These are phyloP conservation scores for Thereuonema tuberculata DNA, from an alignment of 1,140 invertebrate genomes.

Conservation along the genomic window DNA sequence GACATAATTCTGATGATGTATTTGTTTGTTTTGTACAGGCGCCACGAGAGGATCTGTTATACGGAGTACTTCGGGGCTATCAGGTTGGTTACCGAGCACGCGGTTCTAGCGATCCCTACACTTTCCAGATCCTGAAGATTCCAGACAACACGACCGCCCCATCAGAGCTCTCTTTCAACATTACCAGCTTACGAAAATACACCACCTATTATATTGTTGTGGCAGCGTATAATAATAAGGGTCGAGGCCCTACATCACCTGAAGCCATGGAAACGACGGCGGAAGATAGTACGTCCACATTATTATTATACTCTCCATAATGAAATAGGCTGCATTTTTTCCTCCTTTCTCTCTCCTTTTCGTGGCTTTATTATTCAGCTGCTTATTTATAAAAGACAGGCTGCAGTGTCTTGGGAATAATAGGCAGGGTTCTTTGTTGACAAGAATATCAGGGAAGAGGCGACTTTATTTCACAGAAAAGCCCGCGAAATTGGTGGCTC, in stretches of 20 bases:
- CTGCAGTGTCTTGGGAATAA: not conserved
- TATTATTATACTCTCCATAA: no score
- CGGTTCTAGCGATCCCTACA: conserved; percentile 73
- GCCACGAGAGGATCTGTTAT: conserved; percentile 74
- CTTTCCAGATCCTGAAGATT: conserved; percentile 77
- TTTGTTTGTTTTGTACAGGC: no score
- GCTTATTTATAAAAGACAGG: not conserved
- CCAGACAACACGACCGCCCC: conserved; percentile 1
- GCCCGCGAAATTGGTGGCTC: no score
- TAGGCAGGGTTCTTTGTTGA: not conserved
- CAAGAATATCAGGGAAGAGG: no score
- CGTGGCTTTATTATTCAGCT: no score
- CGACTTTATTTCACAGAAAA: no score
- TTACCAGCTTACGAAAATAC: conserved; percentile 55
- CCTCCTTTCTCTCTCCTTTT: no score
- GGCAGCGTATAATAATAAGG: conserved; percentile 88
- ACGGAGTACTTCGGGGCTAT: conserved; percentile 80
- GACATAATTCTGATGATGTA: no score
- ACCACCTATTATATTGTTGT: conserved; percentile 90
- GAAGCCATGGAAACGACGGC: conserved; percentile 81
- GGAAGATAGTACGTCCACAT: conserved; percentile 53
- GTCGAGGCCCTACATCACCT: conserved; percentile 74
- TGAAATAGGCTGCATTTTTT: no score
- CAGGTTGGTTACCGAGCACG: conserved; percentile 54
- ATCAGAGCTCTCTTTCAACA: conserved; percentile 9